Conservation (phyloP, 2,797 vertebrate species). For the Lagocephalus sceleratus region DNA sequence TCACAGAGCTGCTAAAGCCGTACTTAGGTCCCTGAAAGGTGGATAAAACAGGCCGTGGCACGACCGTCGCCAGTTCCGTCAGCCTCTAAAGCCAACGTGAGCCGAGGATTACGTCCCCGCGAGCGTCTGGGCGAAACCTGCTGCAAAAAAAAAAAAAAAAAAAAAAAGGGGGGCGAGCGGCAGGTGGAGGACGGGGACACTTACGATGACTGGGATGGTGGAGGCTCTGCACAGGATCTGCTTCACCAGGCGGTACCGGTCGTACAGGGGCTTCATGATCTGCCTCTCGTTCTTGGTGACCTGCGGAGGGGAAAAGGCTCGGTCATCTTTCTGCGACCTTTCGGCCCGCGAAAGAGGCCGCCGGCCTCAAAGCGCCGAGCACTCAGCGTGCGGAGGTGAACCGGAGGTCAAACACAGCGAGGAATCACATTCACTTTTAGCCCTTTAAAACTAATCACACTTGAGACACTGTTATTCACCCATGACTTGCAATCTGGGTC, state of each 20-base stretch:
- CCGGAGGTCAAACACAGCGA: constrained; percentile 10
- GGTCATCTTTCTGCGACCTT: no score
- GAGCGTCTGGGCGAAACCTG: constrained; percentile 13
- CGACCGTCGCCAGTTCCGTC: constrained; percentile 19
- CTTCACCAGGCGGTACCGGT: constrained; percentile 94
- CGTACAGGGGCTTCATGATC: constrained; percentile 96
- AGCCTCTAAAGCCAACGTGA: constrained; percentile 25
- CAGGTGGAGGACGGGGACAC: constrained; percentile 48
- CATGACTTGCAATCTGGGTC: constrained; percentile 51
- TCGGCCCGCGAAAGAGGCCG: constrained; percentile 1
- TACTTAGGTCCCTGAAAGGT: constrained; percentile 32
- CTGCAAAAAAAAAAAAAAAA: no score
- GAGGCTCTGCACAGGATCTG: constrained; percentile 94
- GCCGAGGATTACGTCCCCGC: constrained; percentile 38
- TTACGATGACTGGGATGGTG: constrained; percentile 93
- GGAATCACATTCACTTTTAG: not conserved
- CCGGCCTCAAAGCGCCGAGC: constrained; percentile 4
- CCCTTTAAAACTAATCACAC: not conserved
- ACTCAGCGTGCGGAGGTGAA: constrained; percentile 3
- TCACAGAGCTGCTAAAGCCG: constrained; percentile 51
- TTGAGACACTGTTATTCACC: constrained; percentile 38
- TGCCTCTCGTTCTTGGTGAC: constrained; percentile 90
- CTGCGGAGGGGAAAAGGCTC: constrained; percentile 63
- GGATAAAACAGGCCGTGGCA: constrained; percentile 24
- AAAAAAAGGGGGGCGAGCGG: no score